Percentiles rank a stretch among this genome's conserved stretches.
These are phyloP conservation scores for Apis florea DNA, from an alignment of 1,140 invertebrate species.

Conservation along the genomic window DNA sequence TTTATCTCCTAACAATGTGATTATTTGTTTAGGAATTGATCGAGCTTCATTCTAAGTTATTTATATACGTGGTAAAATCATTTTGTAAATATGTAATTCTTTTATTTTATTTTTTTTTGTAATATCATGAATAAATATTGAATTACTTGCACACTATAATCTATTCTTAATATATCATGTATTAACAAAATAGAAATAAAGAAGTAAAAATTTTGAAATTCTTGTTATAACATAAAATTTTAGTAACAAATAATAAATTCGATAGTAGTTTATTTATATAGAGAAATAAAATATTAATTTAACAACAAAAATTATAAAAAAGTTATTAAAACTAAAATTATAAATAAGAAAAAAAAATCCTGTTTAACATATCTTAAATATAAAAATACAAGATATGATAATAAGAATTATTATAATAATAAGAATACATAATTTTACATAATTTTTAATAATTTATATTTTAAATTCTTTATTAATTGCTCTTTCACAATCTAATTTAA, in stretches of 20 bases:
- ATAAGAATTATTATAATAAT: neutral
- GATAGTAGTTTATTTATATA: neutral
- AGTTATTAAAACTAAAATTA: neutral
- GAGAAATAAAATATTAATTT: neutral
- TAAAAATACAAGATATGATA: neutral
- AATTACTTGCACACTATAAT: neutral
- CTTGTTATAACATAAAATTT: neutral
- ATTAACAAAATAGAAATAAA: neutral
- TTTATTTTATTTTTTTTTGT: conserved; percentile 15
- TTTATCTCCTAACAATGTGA: neutral
- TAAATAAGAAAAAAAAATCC: neutral
- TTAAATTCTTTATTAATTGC: conserved; percentile 57
- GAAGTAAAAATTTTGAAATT: neutral
- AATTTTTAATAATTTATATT: neutral
- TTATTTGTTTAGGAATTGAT: conserved; percentile 26
- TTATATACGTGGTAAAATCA: conserved; percentile 15
- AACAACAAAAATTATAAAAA: neutral
- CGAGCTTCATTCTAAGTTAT: conserved; percentile 35
- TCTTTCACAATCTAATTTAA: conserved; percentile 66
- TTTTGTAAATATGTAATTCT: conserved; percentile 62
- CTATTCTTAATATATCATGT: neutral
- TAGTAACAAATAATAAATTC: neutral
- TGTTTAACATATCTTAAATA: neutral
- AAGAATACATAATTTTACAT: neutral
- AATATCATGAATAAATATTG: conserved; percentile 54